Evolutionary conservation across 2,113 vertebrate species (phyloP).

Genomic region (Choloepus hoffmanni): DNA sequence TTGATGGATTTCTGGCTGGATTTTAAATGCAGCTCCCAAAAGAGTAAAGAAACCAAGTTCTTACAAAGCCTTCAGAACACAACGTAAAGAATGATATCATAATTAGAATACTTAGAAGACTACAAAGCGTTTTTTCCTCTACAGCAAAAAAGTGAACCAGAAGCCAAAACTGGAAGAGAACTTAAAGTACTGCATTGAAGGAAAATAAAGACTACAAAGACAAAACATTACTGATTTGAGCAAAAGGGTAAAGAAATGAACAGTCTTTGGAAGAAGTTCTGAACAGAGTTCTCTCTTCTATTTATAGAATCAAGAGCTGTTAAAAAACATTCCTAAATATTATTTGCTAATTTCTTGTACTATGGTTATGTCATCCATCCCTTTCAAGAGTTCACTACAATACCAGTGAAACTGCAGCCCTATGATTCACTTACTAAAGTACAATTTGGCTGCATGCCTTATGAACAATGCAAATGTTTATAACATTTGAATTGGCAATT

Average conservation of each 20-base stretch:
- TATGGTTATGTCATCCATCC: background rate
- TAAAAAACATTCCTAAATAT: background rate
- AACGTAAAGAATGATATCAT: constrained; percentile 44
- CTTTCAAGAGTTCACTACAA: background rate
- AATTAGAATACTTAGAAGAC: constrained; percentile 52
- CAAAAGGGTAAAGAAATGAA: background rate
- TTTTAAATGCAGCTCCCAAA: constrained; percentile 55
- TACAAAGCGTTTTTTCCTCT: constrained; percentile 24
- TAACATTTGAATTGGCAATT: background rate
- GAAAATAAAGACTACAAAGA: background rate
- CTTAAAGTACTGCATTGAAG: background rate
- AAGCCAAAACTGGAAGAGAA: background rate
- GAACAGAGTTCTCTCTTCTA: constrained; percentile 2
- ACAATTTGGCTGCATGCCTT: background rate
- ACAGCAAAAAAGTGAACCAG: background rate
- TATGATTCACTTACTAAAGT: background rate
- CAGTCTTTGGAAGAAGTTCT: background rate
- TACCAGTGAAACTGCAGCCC: background rate
- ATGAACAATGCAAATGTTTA: background rate
- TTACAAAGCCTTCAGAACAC: constrained; percentile 56
- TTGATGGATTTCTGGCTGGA: constrained; percentile 48
- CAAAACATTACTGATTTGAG: constrained; percentile 31
- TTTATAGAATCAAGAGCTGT: constrained; percentile 7
- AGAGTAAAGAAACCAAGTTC: constrained; percentile 50
- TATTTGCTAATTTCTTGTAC: constrained; percentile 29